Evolutionary conservation across 2,113 vertebrate genomes (phyloP).

Genomic region (Colossoma macropomum): DNA sequence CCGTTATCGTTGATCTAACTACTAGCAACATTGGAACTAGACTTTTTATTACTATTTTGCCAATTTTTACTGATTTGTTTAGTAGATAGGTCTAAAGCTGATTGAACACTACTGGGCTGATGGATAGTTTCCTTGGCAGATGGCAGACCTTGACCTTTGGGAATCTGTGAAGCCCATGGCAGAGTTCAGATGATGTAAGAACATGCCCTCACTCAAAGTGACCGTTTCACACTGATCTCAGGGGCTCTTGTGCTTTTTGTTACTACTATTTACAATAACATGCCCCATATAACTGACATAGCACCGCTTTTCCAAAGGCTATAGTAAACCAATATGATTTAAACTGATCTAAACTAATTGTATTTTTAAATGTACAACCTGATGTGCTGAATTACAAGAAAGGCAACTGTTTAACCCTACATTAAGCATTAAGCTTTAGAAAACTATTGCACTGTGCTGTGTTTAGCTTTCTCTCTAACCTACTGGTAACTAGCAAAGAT

Average conservation of each 20-base stretch:
- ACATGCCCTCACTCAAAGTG: constrained; percentile 12
- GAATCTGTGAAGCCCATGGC: constrained; percentile 16
- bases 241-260: neutral
- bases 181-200: constrained; percentile 4
- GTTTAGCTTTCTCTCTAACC: too few species aligned
- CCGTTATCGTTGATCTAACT: neutral
- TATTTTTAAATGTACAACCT: too few species aligned
- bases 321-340: too few species aligned
- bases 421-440: too few species aligned
- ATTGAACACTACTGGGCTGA: neutral
- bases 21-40: neutral
- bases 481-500: too few species aligned
- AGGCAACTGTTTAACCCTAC: too few species aligned
- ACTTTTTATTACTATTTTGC: too few species aligned
- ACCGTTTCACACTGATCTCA: neutral
- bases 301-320: too few species aligned
- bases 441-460: too few species aligned
- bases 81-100: neutral
- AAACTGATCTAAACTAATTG: too few species aligned
- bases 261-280: neutral
- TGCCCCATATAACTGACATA: too few species aligned
- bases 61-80: neutral
- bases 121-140: constrained; percentile 38
- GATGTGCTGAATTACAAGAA: too few species aligned
- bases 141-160: constrained; percentile 40